Conservation (phyloP, 2,888 invertebrate species). For the Orthonevra nobilis region DNA sequence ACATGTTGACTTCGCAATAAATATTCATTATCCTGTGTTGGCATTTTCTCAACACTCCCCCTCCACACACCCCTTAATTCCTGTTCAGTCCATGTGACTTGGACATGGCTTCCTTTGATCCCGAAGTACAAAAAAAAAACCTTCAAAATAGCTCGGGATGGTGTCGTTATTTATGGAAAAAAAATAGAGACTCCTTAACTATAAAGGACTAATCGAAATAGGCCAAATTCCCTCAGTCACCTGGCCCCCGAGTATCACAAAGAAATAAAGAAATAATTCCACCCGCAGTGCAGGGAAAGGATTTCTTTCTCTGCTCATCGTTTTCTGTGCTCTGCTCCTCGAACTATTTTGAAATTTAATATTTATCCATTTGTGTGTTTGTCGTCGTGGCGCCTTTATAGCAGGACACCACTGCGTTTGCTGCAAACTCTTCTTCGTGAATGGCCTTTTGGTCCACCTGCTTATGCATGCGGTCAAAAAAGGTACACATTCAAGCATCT, state of each 20-base stretch:
- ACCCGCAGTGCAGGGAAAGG: conserved; percentile 6
- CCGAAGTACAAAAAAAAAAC: conserved; percentile 2
- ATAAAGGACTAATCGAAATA: conserved; percentile 61
- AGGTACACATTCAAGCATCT: conserved; percentile 17
- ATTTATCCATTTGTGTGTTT: conserved; percentile 57
- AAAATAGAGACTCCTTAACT: conserved; percentile 36
- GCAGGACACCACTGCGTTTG: too few species aligned
- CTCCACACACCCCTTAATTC: conserved; percentile 18
- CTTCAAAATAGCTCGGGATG: conserved; percentile 35
- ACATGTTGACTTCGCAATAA: conserved; percentile 48
- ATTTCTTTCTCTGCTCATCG: not conserved
- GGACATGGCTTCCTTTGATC: conserved; percentile 32
- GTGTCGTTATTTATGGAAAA: conserved; percentile 41
- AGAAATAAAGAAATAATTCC: conserved; percentile 30
- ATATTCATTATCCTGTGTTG: conserved; percentile 42
- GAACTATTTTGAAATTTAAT: conserved; percentile 66
- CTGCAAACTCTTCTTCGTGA: too few species aligned
- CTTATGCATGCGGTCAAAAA: conserved; percentile 55
- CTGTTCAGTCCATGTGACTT: conserved; percentile 17
- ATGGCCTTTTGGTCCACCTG: not conserved
- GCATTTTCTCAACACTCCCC: not conserved
- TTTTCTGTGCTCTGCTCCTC: conserved; percentile 48
- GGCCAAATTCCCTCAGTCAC: conserved; percentile 48
- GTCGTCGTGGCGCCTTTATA: conserved; percentile 22
- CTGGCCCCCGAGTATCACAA: conserved; percentile 13